phyloP scores from a whole-genome alignment of 2,797 vertebrate species.

The Enteromius anoplus region DNA sequence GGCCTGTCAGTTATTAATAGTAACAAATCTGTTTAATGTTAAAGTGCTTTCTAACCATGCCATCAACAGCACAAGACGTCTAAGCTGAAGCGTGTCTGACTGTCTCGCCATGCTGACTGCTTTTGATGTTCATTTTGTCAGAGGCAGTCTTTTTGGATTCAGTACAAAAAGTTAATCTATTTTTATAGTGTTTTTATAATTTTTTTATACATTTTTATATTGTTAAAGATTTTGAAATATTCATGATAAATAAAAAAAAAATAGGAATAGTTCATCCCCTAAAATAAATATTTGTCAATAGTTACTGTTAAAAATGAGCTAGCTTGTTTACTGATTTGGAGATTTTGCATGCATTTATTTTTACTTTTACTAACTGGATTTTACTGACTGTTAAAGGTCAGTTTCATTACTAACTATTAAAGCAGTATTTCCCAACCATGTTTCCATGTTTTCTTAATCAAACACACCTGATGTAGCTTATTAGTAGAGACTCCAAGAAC shows the following conservation, averaged over 20 bases:
- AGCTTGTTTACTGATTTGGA: background rate
- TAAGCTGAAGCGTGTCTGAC: background rate
- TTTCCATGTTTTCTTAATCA: too few relatives aligned
- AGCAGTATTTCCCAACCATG: too few relatives aligned
- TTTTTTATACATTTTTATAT: background rate
- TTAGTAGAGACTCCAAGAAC: too few relatives aligned
- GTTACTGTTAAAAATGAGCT: background rate
- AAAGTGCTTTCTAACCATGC: background rate
- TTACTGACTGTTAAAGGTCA: too few relatives aligned
- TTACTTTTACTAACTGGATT: too few relatives aligned
- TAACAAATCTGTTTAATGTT: conserved; percentile 18
- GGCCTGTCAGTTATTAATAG: background rate
- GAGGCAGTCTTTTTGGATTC: background rate
- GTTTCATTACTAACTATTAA: background rate
- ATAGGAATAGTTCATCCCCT: too few relatives aligned
- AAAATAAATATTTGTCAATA: too few relatives aligned
- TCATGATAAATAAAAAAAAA: background rate
- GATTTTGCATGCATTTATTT: too few relatives aligned
- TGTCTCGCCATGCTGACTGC: background rate
- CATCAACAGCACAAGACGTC: background rate
- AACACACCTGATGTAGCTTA: too few relatives aligned
- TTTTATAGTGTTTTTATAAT: background rate
- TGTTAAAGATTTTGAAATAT: background rate
- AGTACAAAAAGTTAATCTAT: background rate
- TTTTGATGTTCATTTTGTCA: background rate